Percentiles rank a stretch among this genome's conserved stretches.
Conservation (phyloP, 2,888 invertebrate genomes). For the Mythimna lalbum region DNA sequence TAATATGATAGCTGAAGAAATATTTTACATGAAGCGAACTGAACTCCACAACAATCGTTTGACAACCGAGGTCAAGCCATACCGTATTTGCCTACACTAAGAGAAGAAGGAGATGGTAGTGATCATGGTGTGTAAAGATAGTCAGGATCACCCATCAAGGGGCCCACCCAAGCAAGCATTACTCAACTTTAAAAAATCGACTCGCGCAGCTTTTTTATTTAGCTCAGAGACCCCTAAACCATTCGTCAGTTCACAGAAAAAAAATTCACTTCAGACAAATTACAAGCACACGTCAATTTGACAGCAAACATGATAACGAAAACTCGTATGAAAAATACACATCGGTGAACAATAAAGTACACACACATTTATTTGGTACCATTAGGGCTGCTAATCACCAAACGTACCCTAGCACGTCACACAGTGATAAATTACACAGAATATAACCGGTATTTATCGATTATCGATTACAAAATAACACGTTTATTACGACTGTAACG, state of each 20-base stretch:
- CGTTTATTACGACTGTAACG: constrained; percentile 52
- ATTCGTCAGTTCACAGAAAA: constrained; percentile 24
- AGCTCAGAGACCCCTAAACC: neutral
- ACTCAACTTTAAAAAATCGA: neutral
- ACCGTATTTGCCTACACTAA: too few species aligned
- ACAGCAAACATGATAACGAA: constrained; percentile 53
- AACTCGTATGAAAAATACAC: constrained; percentile 54
- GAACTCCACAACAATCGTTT: too few species aligned
- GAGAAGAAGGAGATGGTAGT: too few species aligned
- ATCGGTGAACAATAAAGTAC: constrained; percentile 62
- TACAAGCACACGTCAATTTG: constrained; percentile 41
- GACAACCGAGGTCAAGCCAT: too few species aligned
- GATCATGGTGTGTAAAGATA: neutral
- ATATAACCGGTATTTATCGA: constrained; percentile 71
- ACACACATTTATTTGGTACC: constrained; percentile 55
- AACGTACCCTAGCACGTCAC: constrained; percentile 66
- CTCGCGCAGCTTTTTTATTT: neutral
- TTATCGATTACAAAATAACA: constrained; percentile 75
- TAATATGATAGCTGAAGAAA: too few species aligned
- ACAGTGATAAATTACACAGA: constrained; percentile 72
- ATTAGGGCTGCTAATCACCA: constrained; percentile 66
- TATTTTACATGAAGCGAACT: too few species aligned
- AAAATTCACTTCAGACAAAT: constrained; percentile 43
- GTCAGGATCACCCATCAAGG: neutral
- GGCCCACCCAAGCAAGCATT: neutral